These are phyloP conservation scores for Condylostylus longicornis DNA, from an alignment of 1,140 invertebrate genomes.

Conservation along the genomic window DNA sequence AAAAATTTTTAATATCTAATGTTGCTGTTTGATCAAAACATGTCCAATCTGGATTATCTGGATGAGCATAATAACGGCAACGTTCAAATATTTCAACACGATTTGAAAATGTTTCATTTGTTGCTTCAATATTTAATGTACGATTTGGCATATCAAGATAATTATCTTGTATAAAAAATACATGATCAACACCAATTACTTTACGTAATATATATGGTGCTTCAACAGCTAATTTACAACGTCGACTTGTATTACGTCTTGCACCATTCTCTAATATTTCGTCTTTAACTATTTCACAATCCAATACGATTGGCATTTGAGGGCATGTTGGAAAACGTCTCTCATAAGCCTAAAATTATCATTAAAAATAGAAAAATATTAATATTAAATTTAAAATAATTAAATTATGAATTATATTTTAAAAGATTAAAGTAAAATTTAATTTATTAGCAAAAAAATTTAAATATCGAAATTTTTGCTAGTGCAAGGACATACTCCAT, in stretches of 20 bases:
- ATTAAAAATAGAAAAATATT: no score
- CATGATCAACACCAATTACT: constrained; percentile 85
- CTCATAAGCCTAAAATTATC: constrained; percentile 74
- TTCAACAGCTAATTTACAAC: constrained; percentile 85
- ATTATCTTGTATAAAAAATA: constrained; percentile 90
- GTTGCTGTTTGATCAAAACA: constrained; percentile 91
- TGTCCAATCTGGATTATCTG: constrained; percentile 89
- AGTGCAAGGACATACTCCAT: no score
- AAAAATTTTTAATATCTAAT: constrained; percentile 92
- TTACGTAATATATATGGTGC: constrained; percentile 93
- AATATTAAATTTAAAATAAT: no score
- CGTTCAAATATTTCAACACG: constrained; percentile 80
- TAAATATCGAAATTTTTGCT: no score
- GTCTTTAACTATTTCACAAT: constrained; percentile 72
- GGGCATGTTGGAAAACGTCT: constrained; percentile 84
- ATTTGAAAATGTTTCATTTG: constrained; percentile 81
- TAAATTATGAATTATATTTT: no score
- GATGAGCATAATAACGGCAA: constrained; percentile 91
- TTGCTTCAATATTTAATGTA: constrained; percentile 79
- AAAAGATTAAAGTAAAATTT: no score
- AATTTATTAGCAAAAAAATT: no score
- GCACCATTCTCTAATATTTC: constrained; percentile 63
- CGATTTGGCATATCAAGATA: constrained; percentile 62
- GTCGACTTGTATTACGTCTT: constrained; percentile 66
- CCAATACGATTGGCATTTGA: constrained; percentile 88